Evolutionary conservation across 2,888 invertebrate genomes (phyloP), one percentile per base, ranked within the genome.

Genomic region (Drosophila melanosoma): DNA sequence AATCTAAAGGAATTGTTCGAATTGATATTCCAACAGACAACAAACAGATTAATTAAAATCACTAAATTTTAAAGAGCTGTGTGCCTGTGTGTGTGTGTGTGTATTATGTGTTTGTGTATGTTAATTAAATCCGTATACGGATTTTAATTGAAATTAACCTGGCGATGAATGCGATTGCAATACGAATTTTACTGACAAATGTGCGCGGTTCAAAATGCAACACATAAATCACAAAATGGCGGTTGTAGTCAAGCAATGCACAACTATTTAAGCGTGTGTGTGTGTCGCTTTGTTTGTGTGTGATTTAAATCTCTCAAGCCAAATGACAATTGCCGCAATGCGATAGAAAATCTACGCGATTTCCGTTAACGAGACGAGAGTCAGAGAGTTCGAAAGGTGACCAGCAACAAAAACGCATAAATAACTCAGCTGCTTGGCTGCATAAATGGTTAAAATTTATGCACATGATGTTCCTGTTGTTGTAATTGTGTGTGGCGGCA

Each of bases 71-170:
- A 42, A 64, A 51, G 54, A 26, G n/a, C 51, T 40, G 15, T 51
- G 20, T 20, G 15, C 3, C 2, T 35, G 17, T 53, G 15, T 49
- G 38, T 32, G 32, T 35, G n/a, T 58, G 3, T 53, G 42, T 11
- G 12, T 56, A 6, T 23, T 8, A 15, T 60, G 35, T 64, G 65
- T 85, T 23, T 8, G 8, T 60, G 35, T 64, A 67, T 85, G 78
- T 76, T 82, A 87, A 86, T 87, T 87, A 79, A 79, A 74, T 80
- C 52, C 61, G 68, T 66, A 72, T 81, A 68, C 60, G 71, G 74
- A 72, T 73, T 82, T 77, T 88, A 86, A 88, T 86, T 86, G 79
- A 86, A 86, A 83, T 87, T 79, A 85, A 85, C 82, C 87, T 84
- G 72, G 54, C 79, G 70, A 73, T 78, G 65, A 64, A 82, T 81